Evolutionary conservation across 2,888 invertebrate species (phyloP), one percentile per base, ranked within the genome.

Genomic region (Eremobia ochroleuca): DNA sequence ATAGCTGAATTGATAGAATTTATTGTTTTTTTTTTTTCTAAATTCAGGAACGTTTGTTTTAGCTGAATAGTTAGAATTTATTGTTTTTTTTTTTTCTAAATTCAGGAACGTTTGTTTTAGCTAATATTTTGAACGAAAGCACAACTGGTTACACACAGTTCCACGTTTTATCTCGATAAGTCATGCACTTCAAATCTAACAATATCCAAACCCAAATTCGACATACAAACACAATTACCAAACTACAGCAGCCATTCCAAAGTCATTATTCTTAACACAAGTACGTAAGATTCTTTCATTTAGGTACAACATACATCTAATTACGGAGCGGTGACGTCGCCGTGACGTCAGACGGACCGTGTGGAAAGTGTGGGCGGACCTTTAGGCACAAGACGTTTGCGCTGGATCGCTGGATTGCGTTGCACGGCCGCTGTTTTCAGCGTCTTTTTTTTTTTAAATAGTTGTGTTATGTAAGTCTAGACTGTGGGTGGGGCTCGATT

Each of bases 251-350:
- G 55, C 55, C 43, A 76, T 84, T 59, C 73, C 70, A 37, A 25
- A 70, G 34, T 66, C 58, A 82, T 82, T 82, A 82, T 74, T 82
- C 67, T 64, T 31, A 62, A 79, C 68, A 67, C 55, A 11, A 65
- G 68, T 75, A 72, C 71, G 75, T 75, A 67, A 79, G 83, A 81
- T 75, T 65, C 73, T 66, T 73, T 81, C 61, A 61, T 80, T 83
- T 83, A 79, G 76, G 80, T 49, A 81, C 82, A 79, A 84, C 77
- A 76, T 62, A 77, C 80, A 40, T 88, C 88, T 88, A 88, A 88
- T 88, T 87, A 77, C 78, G 77, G 86, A 64, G 8, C 40, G 6
- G 40, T 86, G 87, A 88, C 88, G 88, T 86, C 75, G 73, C 34
- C 1, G 18, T 81, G 87, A 88, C 87, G 77, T 66, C 77, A 78